These are phyloP conservation scores for Drosophila setifemur DNA, from an alignment of 1,140 invertebrate species.

Conservation along the genomic window DNA sequence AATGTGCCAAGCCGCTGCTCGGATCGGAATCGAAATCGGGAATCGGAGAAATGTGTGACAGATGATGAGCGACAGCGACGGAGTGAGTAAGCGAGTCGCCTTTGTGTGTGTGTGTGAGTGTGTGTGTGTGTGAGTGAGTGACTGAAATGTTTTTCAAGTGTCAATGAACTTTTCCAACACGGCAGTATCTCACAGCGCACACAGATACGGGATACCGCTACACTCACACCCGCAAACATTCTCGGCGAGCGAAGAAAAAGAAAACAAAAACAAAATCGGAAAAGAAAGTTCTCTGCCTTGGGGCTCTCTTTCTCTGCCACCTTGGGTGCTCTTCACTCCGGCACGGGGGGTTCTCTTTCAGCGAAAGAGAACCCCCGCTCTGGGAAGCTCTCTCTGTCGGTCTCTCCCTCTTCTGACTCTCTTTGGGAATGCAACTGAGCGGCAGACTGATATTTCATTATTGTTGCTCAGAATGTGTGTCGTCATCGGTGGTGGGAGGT, in stretches of 20 bases:
- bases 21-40: conserved; percentile 20
- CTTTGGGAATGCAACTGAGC: conserved; percentile 32
- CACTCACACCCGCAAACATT: conserved; percentile 45
- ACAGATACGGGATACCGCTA: conserved; percentile 18
- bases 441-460: conserved; percentile 48
- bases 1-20: conserved; percentile 68
- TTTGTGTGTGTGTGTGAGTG: conserved; percentile 35
- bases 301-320: too few species aligned
- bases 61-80: conserved; percentile 71
- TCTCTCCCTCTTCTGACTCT: conserved; percentile 1
- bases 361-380: neutral
- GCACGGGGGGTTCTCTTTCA: too few species aligned
- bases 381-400: conserved; percentile 26
- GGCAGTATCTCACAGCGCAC: conserved; percentile 69
- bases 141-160: conserved; percentile 80
- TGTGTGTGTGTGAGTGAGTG: conserved; percentile 52
- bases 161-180: conserved; percentile 79
- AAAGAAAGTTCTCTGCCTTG: conserved; percentile 67
- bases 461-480: conserved; percentile 69
- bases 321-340: too few species aligned
- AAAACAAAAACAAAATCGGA: conserved; percentile 70
- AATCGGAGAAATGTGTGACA: conserved; percentile 77
- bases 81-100: conserved; percentile 63
- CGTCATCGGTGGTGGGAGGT: conserved; percentile 51
- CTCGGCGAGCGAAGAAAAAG: conserved; percentile 62